A percentile compares a stretch with the other conserved stretches of the same genome.
Evolutionary conservation across 1,140 invertebrate genomes (phyloP).

Genomic region (Heliconius congener): DNA sequence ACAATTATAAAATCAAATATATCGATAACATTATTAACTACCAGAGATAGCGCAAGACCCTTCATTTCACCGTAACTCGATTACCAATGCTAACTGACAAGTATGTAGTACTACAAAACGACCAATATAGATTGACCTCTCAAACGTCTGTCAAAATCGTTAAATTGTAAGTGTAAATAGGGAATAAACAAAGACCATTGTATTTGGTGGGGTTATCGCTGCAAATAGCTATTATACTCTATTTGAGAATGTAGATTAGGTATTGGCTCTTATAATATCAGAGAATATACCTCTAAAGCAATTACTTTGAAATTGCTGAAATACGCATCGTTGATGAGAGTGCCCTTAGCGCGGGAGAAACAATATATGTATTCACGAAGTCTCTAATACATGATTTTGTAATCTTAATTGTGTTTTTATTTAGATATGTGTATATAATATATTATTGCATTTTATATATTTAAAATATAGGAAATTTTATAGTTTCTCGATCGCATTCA

Average conservation of each 20-base stretch:
- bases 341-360: slow-evolving; percentile 45
- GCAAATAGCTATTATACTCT: slow-evolving; percentile 61
- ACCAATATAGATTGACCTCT: slow-evolving; percentile 50
- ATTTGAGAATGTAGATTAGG: slow-evolving; percentile 77
- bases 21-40: slow-evolving; percentile 70
- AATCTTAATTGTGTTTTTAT: too few relatives aligned
- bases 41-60: slow-evolving; percentile 65
- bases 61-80: slow-evolving; percentile 72
- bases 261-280: slow-evolving; percentile 61
- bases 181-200: slow-evolving; percentile 49
- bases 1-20: slow-evolving; percentile 65
- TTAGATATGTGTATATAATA: too few relatives aligned
- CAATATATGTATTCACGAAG: not conserved
- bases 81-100: slow-evolving; percentile 70
- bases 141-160: not conserved
- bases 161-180: slow-evolving; percentile 26
- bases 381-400: not conserved
- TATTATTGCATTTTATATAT: too few relatives aligned
- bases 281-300: slow-evolving; percentile 56
- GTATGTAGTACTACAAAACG: slow-evolving; percentile 46
- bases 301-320: slow-evolving; percentile 73
- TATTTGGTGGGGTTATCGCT: slow-evolving; percentile 48
- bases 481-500: too few relatives aligned
- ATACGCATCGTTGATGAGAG: slow-evolving; percentile 59
- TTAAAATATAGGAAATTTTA: too few relatives aligned